Conservation (phyloP, 2,113 vertebrate species). For the Melanerpes formicivorus region DNA sequence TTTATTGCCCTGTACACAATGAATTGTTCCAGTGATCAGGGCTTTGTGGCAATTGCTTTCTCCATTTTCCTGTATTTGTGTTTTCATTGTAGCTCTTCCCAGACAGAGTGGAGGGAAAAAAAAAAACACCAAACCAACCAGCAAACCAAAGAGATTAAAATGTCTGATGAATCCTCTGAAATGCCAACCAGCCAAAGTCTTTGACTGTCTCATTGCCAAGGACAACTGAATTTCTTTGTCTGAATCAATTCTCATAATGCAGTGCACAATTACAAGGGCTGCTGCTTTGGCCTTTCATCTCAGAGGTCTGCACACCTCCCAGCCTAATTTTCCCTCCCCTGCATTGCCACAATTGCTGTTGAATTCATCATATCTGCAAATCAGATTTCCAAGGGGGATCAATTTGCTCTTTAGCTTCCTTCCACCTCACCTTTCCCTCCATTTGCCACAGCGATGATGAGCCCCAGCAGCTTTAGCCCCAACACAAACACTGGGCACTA, state of each 20-base stretch:
- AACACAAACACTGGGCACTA: neutral
- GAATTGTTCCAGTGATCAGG: neutral
- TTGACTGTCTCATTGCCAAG: slow-evolving; percentile 16
- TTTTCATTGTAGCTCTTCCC: slow-evolving; percentile 13
- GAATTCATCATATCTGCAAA: neutral
- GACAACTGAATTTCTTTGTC: slow-evolving; percentile 20
- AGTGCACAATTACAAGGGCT: neutral
- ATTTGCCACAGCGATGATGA: neutral
- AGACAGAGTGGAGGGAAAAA: neutral
- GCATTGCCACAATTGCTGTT: neutral
- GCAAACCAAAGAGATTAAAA: neutral
- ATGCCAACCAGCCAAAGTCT: neutral
- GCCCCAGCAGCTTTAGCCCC: neutral
- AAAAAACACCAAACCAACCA: too few species aligned
- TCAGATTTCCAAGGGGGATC: neutral
- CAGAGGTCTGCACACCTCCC: neutral
- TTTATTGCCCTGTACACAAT: neutral
- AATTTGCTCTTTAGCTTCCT: neutral
- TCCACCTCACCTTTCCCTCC: neutral
- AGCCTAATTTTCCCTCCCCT: neutral
- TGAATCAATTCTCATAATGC: neutral
- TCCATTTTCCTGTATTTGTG: neutral
- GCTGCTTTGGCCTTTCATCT: neutral
- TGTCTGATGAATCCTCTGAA: slow-evolving; percentile 5
- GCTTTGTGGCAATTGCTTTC: slow-evolving; percentile 26